Conservation (phyloP, 2,797 vertebrate species). For the Myiotriccus ornatus region DNA sequence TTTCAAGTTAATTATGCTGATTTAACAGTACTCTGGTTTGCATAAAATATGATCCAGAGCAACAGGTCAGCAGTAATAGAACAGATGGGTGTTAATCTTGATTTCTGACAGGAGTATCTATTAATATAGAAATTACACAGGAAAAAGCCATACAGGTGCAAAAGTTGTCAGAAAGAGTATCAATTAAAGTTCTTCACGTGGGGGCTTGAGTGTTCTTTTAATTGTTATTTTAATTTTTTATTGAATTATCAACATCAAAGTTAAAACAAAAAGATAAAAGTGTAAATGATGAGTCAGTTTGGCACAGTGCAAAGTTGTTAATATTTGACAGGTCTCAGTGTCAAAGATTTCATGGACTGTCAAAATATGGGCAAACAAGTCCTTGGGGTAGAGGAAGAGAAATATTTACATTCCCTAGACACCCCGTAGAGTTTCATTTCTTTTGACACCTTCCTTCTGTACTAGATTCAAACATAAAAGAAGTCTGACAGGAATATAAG, state of each 20-base stretch:
- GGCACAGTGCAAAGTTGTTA: conserved; percentile 74
- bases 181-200: conserved; percentile 14
- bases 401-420: conserved; percentile 89
- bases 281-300: conserved; percentile 73
- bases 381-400: conserved; percentile 81
- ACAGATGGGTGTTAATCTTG: conserved; percentile 39
- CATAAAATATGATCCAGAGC: conserved; percentile 47
- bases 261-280: conserved; percentile 58
- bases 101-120: conserved; percentile 4
- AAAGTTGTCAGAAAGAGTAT: not conserved
- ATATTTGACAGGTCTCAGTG: conserved; percentile 90
- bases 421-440: conserved; percentile 79
- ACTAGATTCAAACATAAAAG: conserved; percentile 81
- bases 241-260: conserved; percentile 69
- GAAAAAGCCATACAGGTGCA: not conserved
- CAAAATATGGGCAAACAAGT: conserved; percentile 86
- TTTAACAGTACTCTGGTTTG: conserved; percentile 42
- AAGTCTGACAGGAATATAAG: conserved; percentile 83
- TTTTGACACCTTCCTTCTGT: conserved; percentile 89
- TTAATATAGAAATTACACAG: not conserved
- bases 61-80: conserved; percentile 43
- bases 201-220: not conserved
- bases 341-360: conserved; percentile 87
- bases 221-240: conserved; percentile 63
- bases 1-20: conserved; percentile 53